These are phyloP conservation scores for Orthosia gothica DNA, from an alignment of 2,888 invertebrate genomes.

Conservation along the genomic window DNA sequence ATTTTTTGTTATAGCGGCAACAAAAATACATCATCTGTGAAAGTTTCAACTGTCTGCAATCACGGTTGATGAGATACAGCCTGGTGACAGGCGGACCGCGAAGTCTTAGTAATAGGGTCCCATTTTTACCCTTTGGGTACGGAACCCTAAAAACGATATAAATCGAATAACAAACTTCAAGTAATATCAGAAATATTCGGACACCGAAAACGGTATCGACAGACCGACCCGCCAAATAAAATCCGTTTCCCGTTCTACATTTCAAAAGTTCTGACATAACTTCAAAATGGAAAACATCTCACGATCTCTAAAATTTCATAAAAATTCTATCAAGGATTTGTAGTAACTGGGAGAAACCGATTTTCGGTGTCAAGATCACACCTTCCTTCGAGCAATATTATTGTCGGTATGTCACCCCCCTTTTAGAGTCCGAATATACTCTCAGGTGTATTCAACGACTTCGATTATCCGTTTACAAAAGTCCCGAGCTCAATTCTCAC, in stretches of 20 bases:
- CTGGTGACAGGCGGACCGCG: no score
- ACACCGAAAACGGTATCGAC: conserved; percentile 7
- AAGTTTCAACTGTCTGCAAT: no score
- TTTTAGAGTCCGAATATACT: conserved; percentile 75
- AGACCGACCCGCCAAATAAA: conserved; percentile 24
- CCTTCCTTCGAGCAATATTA: conserved; percentile 56
- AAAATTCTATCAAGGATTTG: conserved; percentile 60
- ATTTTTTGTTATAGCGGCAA: no score
- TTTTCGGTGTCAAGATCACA: conserved; percentile 65
- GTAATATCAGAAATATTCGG: not conserved
- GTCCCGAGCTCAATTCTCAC: conserved; percentile 88
- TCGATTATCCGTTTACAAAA: conserved; percentile 91
- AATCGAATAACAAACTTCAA: not conserved
- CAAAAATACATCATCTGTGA: no score
- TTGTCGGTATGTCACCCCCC: conserved; percentile 76
- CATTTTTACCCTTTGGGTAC: no score
- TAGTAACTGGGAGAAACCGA: conserved; percentile 46
- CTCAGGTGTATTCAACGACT: conserved; percentile 88
- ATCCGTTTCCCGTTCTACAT: conserved; percentile 30
- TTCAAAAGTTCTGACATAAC: conserved; percentile 44
- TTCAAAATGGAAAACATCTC: conserved; percentile 35
- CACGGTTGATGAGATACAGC: no score
- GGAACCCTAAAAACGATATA: no score
- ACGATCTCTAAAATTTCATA: conserved; percentile 56
- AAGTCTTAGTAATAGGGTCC: no score